Conservation (phyloP, 2,113 vertebrate genomes). For the Muscicapa adusta region DNA sequence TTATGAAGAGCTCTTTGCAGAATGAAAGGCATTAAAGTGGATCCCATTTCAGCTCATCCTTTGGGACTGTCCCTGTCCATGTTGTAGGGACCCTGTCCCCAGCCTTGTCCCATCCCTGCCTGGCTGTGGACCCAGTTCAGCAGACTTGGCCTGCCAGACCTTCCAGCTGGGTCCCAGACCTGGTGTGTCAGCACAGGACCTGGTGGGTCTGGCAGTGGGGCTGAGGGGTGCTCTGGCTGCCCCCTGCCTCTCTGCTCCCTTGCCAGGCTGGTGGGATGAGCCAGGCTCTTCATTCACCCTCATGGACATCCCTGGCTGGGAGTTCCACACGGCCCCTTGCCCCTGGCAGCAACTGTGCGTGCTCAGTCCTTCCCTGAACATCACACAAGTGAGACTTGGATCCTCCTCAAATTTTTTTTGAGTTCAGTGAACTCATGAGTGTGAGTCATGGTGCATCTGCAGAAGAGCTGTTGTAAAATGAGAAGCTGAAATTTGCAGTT, state of each 20-base stretch:
- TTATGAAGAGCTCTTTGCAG: background rate
- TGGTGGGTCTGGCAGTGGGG: too few relatives aligned
- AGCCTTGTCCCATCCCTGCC: background rate
- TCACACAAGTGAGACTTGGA: background rate
- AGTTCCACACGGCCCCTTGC: background rate
- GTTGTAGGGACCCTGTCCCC: background rate
- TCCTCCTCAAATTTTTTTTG: background rate
- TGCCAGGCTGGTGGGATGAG: background rate
- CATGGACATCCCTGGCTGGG: rapidly evolving
- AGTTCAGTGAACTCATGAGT: background rate
- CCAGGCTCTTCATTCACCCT: background rate
- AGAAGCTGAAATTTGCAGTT: background rate
- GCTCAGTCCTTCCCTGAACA: background rate
- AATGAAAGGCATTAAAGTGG: background rate
- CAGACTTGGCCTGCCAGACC: background rate
- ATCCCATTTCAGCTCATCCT: background rate
- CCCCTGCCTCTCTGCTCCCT: too few relatives aligned
- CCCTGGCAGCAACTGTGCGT: background rate
- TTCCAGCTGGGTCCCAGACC: background rate
- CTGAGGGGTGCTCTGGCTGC: too few relatives aligned
- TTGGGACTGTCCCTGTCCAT: background rate
- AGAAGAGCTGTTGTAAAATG: background rate
- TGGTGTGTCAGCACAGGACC: background rate
- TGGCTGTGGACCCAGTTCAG: background rate
- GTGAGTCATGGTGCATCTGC: background rate